phyloP scores from a whole-genome alignment of 2,797 vertebrate species.

The Telmatherina bonti region DNA sequence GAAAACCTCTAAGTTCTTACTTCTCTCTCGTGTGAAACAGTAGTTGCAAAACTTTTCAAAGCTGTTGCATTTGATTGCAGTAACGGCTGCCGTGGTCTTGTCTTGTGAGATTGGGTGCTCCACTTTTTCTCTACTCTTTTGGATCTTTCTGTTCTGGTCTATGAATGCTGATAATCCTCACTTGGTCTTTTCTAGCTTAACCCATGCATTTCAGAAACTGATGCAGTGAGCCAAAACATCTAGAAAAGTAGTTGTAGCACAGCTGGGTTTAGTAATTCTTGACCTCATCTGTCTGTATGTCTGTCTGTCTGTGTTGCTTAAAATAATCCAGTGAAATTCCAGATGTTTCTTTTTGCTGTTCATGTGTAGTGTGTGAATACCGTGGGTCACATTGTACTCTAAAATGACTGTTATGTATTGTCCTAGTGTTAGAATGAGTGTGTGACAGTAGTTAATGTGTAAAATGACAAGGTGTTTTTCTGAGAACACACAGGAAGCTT shows the following conservation, averaged over 20 bases:
- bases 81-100: slow-evolving; percentile 10
- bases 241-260: not conserved
- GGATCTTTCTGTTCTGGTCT: slow-evolving; percentile 56
- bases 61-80: slow-evolving; percentile 20
- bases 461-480: not conserved
- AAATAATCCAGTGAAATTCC: not conserved
- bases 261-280: slow-evolving; percentile 11
- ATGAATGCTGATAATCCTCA: not conserved
- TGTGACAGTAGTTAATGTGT: too few relatives aligned
- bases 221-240: slow-evolving; percentile 12
- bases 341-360: not conserved
- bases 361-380: slow-evolving; percentile 11
- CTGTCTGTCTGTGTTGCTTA: slow-evolving; percentile 7
- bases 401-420: slow-evolving; percentile 4
- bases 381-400: slow-evolving; percentile 13
- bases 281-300: too few relatives aligned
- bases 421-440: not conserved
- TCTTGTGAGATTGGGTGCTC: slow-evolving; percentile 35
- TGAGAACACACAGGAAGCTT: too few relatives aligned
- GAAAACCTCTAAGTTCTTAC: not conserved
- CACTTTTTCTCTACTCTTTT: slow-evolving; percentile 20
- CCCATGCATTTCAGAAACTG: not conserved
- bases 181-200: slow-evolving; percentile 12
- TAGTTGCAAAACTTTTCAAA: not conserved
- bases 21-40: not conserved